Evolutionary conservation across 2,888 invertebrate genomes (phyloP).

Genomic region (Hoplodrina blanda): DNA sequence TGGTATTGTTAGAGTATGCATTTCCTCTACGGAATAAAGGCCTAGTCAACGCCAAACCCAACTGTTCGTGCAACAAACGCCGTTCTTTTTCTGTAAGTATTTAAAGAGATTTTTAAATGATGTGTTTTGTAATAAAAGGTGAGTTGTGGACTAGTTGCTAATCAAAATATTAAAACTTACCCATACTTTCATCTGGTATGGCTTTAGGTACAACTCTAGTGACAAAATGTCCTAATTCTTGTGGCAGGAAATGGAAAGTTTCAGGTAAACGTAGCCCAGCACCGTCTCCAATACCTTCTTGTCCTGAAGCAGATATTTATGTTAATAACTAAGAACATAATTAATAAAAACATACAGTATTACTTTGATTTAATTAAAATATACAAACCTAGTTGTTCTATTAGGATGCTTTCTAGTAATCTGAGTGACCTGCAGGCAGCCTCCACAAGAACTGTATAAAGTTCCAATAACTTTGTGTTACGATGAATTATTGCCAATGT

Average conservation of each 20-base stretch:
- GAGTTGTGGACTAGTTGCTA: neutral
- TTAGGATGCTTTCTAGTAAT: constrained; percentile 91
- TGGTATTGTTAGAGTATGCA: constrained; percentile 89
- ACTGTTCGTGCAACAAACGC: constrained; percentile 92
- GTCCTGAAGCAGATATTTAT: constrained; percentile 71
- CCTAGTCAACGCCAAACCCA: constrained; percentile 92
- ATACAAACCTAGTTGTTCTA: constrained; percentile 89
- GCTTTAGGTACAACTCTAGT: constrained; percentile 93
- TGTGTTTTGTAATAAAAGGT: neutral
- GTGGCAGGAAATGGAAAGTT: constrained; percentile 94
- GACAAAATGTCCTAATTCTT: constrained; percentile 94
- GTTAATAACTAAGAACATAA: neutral
- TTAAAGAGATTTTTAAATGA: neutral
- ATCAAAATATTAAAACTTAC: constrained; percentile 83
- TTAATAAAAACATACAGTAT: neutral
- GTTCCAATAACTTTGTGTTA: constrained; percentile 91
- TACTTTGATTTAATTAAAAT: constrained; percentile 1
- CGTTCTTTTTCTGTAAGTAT: constrained; percentile 91
- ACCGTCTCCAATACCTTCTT: constrained; percentile 88
- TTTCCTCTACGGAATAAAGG: constrained; percentile 95
- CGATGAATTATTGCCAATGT: constrained; percentile 93
- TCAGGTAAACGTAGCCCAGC: constrained; percentile 91
- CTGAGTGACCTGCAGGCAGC: constrained; percentile 93
- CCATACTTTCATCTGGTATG: constrained; percentile 92
- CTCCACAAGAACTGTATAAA: constrained; percentile 94